A percentile compares a stretch with the other conserved stretches of the same genome.
These are phyloP conservation scores for Ginglymostoma cirratum DNA, from an alignment of 2,113 vertebrate species.

Conservation along the genomic window DNA sequence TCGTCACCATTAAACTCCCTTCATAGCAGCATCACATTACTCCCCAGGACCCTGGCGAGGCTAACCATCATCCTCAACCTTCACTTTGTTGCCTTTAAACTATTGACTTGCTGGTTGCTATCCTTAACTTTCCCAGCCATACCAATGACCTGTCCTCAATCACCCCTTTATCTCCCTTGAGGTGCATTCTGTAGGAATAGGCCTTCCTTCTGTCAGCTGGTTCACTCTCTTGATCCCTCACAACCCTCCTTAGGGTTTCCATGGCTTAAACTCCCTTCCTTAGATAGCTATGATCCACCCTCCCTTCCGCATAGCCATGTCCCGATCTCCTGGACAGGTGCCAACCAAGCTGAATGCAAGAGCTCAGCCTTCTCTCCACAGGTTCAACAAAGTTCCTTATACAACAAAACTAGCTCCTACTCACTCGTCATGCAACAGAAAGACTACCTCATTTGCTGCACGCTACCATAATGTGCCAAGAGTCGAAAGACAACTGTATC, in stretches of 20 bases:
- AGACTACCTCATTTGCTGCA: neutral
- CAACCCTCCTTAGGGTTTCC: no score
- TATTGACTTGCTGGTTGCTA: neutral
- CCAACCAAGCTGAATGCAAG: neutral
- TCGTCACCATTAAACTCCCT: neutral
- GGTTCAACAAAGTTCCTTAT: neutral
- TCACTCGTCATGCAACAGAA: neutral
- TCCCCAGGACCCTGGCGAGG: no score
- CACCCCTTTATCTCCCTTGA: neutral
- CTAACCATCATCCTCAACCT: no score
- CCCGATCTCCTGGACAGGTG: neutral
- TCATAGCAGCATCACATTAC: no score
- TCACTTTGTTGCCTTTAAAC: neutral
- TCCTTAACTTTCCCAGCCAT: neutral
- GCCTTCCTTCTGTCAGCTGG: neutral
- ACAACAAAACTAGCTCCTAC: neutral
- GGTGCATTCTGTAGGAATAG: neutral
- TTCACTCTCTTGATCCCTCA: neutral
- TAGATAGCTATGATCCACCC: neutral
- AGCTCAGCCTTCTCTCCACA: neutral
- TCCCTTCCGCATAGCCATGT: neutral
- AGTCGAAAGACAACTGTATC: neutral
- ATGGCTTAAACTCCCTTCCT: neutral
- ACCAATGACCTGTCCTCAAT: neutral
- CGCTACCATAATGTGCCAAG: neutral